Evolutionary conservation across 1,140 invertebrate species (phyloP).

Genomic region (Palaemon carinicauda): DNA sequence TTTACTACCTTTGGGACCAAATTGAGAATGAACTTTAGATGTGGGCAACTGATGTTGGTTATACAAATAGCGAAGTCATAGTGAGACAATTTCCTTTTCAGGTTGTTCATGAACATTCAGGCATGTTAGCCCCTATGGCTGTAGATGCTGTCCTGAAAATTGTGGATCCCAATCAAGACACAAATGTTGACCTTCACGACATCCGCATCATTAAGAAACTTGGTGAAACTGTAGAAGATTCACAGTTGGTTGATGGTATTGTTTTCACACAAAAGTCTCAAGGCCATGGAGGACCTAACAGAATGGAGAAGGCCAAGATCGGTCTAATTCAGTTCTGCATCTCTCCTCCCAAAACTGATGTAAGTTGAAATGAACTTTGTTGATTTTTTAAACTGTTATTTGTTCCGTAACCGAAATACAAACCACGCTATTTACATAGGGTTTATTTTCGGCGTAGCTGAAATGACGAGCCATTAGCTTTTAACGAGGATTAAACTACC

Average conservation of each 20-base stretch:
- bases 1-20: no score
- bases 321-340: constrained; percentile 99
- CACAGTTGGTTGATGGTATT: constrained; percentile 93
- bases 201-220: constrained; percentile 97
- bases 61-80: no score
- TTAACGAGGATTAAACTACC: no score
- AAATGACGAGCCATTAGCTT: no score
- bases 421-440: no score
- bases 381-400: no score
- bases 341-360: constrained; percentile 99
- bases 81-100: constrained; percentile 58
- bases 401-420: no score
- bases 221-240: constrained; percentile 97
- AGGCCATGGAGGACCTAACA: constrained; percentile 89
- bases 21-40: no score
- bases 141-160: constrained; percentile 96
- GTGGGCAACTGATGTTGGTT: no score
- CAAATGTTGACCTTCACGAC: constrained; percentile 80
- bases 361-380: constrained; percentile 68
- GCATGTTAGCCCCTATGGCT: constrained; percentile 92
- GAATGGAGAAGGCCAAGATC: constrained; percentile 98
- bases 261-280: constrained; percentile 91
- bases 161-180: constrained; percentile 72
- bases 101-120: constrained; percentile 97
- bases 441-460: no score